Percentiles rank a stretch among this genome's conserved stretches.
Evolutionary conservation across 2,113 vertebrate species (phyloP).

Genomic region (Alosa alosa): DNA sequence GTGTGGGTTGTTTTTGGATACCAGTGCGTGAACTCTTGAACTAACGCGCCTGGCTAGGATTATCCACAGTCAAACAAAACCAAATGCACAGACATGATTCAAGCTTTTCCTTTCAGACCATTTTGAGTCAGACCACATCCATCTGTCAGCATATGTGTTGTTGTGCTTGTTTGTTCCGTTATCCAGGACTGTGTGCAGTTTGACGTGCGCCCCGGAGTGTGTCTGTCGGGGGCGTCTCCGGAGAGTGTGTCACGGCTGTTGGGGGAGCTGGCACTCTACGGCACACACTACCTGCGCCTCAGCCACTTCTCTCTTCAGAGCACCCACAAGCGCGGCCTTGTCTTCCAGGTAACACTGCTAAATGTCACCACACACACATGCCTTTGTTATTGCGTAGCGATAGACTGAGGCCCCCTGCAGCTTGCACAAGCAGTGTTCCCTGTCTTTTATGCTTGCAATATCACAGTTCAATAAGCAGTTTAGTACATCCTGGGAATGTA

Average conservation of each 20-base stretch:
- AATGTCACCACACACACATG: neutral
- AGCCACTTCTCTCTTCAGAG: slow-evolving; percentile 88
- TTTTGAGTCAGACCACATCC: neutral
- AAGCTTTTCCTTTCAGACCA: neutral
- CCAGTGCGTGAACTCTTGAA: no score
- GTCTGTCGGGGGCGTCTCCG: slow-evolving; percentile 87
- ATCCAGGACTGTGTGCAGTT: slow-evolving; percentile 80
- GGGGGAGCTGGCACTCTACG: slow-evolving; percentile 84
- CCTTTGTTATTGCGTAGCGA: neutral
- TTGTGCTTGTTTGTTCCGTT: neutral
- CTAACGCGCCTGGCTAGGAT: neutral
- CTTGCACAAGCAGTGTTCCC: no score
- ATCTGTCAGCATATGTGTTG: neutral
- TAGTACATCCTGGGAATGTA: no score
- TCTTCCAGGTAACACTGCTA: slow-evolving; percentile 83
- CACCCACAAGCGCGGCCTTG: slow-evolving; percentile 83
- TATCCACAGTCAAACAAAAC: slow-evolving; percentile 18
- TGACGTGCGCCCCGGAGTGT: slow-evolving; percentile 81
- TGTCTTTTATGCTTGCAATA: no score
- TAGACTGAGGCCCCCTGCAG: no score
- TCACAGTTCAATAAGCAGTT: no score
- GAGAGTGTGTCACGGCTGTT: slow-evolving; percentile 87
- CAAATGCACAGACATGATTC: neutral
- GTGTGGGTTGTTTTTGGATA: no score
- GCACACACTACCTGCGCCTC: slow-evolving; percentile 86